Evolutionary conservation across 2,113 vertebrate genomes (phyloP).

Genomic region (Rhinoderma darwinii): DNA sequence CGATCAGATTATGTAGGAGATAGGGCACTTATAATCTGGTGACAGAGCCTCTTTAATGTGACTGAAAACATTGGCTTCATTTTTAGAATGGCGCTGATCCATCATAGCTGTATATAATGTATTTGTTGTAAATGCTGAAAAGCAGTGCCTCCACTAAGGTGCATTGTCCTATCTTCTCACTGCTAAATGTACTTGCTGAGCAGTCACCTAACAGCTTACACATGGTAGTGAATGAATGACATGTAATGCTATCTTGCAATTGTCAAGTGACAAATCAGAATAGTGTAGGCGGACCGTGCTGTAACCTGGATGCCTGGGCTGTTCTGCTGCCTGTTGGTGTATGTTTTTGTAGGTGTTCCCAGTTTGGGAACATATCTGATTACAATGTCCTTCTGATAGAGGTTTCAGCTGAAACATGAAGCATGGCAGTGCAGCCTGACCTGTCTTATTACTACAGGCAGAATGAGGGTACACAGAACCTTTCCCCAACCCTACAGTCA

Average conservation of each 20-base stretch:
- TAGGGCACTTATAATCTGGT: no score
- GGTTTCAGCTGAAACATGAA: constrained; percentile 55
- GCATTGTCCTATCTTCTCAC: not conserved
- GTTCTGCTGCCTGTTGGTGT: constrained; percentile 46
- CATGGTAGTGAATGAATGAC: not conserved
- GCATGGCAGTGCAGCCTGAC: constrained; percentile 60
- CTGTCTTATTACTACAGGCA: constrained; percentile 60
- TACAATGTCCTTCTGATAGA: constrained; percentile 37
- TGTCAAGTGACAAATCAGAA: constrained; percentile 36
- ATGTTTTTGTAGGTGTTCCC: constrained; percentile 5
- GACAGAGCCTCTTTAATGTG: no score
- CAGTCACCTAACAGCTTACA: no score
- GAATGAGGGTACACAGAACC: constrained; percentile 57
- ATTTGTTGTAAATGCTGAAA: no score
- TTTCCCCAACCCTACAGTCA: constrained; percentile 62
- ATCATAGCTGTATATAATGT: no score
- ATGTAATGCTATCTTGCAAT: not conserved
- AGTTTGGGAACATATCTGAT: constrained; percentile 4
- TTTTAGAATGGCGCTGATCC: no score
- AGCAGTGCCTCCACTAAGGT: not conserved
- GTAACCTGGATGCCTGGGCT: constrained; percentile 29
- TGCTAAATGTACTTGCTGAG: no score
- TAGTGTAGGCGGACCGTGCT: not conserved
- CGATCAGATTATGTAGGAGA: no score
- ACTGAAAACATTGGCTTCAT: no score